A percentile compares a stretch with the other conserved stretches of the same genome.
These are phyloP conservation scores for Etheostoma nigrum DNA, from an alignment of 2,797 vertebrate species.

Conservation along the genomic window DNA sequence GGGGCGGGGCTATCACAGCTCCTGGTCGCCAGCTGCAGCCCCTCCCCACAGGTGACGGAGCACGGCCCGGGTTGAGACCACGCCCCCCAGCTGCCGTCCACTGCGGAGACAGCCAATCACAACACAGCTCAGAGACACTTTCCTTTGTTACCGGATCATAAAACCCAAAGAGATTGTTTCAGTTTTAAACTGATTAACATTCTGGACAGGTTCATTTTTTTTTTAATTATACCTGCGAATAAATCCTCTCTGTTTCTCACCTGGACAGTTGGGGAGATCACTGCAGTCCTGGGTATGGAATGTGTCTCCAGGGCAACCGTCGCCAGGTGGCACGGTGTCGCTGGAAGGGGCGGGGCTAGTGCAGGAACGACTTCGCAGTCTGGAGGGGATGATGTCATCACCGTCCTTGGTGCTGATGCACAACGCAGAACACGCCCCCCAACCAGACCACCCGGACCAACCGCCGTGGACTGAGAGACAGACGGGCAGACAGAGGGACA, in stretches of 20 bases:
- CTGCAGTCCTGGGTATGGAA: slow-evolving; percentile 37
- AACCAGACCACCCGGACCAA: slow-evolving; percentile 65
- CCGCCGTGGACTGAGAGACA: slow-evolving; percentile 63
- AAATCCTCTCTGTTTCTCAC: slow-evolving; percentile 30
- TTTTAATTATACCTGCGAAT: too few relatives aligned
- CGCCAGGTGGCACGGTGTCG: slow-evolving; percentile 36
- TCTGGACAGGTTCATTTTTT: too few relatives aligned
- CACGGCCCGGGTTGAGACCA: slow-evolving; percentile 54
- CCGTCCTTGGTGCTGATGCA: slow-evolving; percentile 20
- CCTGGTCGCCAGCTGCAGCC: slow-evolving; percentile 61
- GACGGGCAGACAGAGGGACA: background rate
- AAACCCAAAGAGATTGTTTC: too few relatives aligned
- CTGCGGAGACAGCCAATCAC: slow-evolving; percentile 51
- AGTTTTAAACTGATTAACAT: too few relatives aligned
- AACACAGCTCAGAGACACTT: background rate
- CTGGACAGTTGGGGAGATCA: slow-evolving; percentile 70
- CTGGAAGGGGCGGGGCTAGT: slow-evolving; percentile 62
- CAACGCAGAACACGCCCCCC: slow-evolving; percentile 51
- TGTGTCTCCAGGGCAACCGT: slow-evolving; percentile 47
- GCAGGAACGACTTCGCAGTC: slow-evolving; percentile 40
- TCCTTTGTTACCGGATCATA: fast-evolving
- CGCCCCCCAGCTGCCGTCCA: slow-evolving; percentile 71
- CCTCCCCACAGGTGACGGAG: slow-evolving; percentile 67
- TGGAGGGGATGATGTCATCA: background rate
- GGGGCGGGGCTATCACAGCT: slow-evolving; percentile 57